Conservation (phyloP, 2,797 vertebrate genomes). For the Lophius americanus region DNA sequence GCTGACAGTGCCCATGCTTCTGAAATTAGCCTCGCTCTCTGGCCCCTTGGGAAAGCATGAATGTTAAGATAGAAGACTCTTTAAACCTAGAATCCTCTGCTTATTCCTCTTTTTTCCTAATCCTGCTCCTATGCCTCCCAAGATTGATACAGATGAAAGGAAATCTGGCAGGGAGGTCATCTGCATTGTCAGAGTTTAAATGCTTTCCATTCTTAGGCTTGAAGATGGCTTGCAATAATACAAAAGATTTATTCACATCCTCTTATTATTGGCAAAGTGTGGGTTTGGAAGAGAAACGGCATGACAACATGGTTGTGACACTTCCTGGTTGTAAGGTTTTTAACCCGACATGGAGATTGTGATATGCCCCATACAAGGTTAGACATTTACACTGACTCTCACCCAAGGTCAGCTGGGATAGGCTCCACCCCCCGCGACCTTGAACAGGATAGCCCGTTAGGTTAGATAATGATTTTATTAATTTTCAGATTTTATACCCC, state of each 20-base stretch:
- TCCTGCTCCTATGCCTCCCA: slow-evolving; percentile 25
- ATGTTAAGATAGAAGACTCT: slow-evolving; percentile 59
- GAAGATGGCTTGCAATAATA: slow-evolving; percentile 24
- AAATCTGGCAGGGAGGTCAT: slow-evolving; percentile 19
- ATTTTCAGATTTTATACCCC: too few species aligned
- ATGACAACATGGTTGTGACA: too few species aligned
- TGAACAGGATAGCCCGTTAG: too few species aligned
- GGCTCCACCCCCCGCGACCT: too few species aligned
- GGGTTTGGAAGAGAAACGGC: too few species aligned
- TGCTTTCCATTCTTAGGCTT: slow-evolving; percentile 30
- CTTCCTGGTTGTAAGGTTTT: too few species aligned
- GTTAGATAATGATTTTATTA: too few species aligned
- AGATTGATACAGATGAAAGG: slow-evolving; percentile 19
- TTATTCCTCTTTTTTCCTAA: neutral
- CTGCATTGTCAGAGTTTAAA: slow-evolving; percentile 52
- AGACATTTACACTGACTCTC: too few species aligned
- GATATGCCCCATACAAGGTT: too few species aligned
- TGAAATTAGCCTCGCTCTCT: slow-evolving; percentile 76
- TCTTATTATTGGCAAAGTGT: slow-evolving; percentile 21
- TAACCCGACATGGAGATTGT: too few species aligned
- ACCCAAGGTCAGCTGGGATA: too few species aligned
- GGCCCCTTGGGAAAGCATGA: slow-evolving; percentile 53
- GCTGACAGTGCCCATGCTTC: slow-evolving; percentile 75
- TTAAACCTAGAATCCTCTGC: slow-evolving; percentile 37
- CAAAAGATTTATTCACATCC: slow-evolving; percentile 5